Conservation (phyloP, 2,113 vertebrate species). For the Nycticryphes semicollaris region DNA sequence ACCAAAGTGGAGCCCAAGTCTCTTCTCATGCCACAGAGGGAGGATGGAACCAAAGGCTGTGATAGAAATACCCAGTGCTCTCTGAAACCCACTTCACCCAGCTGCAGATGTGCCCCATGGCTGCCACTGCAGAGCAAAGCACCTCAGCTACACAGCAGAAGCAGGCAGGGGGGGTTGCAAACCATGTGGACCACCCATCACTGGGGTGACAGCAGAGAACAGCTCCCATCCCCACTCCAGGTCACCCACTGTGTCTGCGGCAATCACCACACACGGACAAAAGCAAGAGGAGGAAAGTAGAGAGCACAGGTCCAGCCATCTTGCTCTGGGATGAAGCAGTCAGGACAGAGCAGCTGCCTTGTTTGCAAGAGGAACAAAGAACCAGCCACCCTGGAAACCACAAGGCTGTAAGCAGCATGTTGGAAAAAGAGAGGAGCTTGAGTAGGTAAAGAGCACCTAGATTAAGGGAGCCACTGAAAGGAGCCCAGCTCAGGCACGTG, state of each 20-base stretch:
- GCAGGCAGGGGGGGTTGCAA: not conserved
- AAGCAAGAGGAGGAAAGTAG: not conserved
- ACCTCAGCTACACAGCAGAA: not conserved
- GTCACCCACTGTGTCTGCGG: not conserved
- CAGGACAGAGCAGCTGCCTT: not conserved
- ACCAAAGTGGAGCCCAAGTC: accelerated
- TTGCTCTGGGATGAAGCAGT: not conserved
- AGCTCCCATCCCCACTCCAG: not conserved
- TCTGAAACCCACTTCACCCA: not conserved
- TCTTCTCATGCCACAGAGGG: not conserved
- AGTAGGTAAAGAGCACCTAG: not conserved
- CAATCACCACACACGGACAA: accelerated
- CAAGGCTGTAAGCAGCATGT: not conserved
- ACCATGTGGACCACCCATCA: not conserved
- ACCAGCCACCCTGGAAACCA: not conserved
- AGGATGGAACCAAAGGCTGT: not conserved
- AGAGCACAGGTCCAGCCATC: not conserved
- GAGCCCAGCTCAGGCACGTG: not conserved
- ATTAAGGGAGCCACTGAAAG: not conserved
- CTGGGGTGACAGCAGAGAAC: not conserved
- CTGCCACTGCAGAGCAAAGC: not conserved
- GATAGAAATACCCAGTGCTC: not conserved
- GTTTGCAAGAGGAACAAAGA: not conserved
- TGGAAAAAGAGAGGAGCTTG: not conserved
- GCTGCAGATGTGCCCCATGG: accelerated